These are phyloP conservation scores for Electrona antarctica DNA, from an alignment of 2,113 vertebrate genomes.

Conservation along the genomic window DNA sequence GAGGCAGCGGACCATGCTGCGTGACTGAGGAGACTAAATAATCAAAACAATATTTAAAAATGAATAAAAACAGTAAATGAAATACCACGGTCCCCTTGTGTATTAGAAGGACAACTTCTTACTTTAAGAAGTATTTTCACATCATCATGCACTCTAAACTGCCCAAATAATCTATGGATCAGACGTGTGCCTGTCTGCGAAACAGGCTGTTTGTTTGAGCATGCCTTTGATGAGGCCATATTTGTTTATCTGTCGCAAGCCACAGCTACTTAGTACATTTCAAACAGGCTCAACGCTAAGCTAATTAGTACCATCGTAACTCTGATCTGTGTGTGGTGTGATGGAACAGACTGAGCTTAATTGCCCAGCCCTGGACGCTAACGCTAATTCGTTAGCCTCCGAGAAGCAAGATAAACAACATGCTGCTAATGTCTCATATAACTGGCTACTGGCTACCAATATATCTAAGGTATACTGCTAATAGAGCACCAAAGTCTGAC, in stretches of 20 bases:
- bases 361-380: slow-evolving; percentile 39
- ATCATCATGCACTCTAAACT: neutral
- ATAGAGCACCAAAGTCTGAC: slow-evolving; percentile 2
- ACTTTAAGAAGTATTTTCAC: too few species aligned
- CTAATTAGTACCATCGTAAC: slow-evolving; percentile 69
- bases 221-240: slow-evolving; percentile 57
- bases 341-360: slow-evolving; percentile 63
- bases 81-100: too few species aligned
- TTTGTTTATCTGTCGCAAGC: slow-evolving; percentile 62
- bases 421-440: slow-evolving; percentile 47
- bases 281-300: slow-evolving; percentile 64
- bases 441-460: slow-evolving; percentile 3
- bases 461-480: slow-evolving; percentile 35
- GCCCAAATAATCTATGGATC: slow-evolving; percentile 43
- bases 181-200: slow-evolving; percentile 16
- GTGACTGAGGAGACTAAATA: too few species aligned
- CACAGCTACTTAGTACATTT: slow-evolving; percentile 60
- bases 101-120: too few species aligned
- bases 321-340: slow-evolving; percentile 67
- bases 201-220: slow-evolving; percentile 53
- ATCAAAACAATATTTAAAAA: too few species aligned
- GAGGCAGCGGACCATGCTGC: too few species aligned
- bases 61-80: too few species aligned
- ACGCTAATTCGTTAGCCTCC: slow-evolving; percentile 59
- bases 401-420: slow-evolving; percentile 46